Evolutionary conservation across 2,888 invertebrate species (phyloP).

Genomic region (Cancer borealis): DNA sequence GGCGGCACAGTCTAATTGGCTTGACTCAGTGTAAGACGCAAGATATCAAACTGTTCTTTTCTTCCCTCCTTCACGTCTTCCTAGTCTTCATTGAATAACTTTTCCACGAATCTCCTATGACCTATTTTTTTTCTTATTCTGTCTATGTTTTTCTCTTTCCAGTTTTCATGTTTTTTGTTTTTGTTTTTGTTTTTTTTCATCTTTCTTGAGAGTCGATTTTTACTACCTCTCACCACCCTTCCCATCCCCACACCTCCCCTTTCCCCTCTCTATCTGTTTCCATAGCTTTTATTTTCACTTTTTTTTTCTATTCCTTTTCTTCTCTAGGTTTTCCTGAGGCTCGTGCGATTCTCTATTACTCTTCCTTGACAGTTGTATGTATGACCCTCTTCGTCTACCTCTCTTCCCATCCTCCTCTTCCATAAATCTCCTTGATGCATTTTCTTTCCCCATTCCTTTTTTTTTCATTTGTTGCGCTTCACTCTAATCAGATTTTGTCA

Average conservation of each 20-base stretch:
- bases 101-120: not conserved
- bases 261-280: constrained; percentile 47
- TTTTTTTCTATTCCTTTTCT: not conserved
- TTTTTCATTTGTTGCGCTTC: not conserved
- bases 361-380: constrained; percentile 35
- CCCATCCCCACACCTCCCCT: not conserved
- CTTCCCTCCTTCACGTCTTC: not conserved
- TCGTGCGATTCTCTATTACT: constrained; percentile 15
- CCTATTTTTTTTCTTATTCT: not conserved
- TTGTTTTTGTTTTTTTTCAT: too few relatives aligned
- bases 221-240: not conserved
- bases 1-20: not conserved
- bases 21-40: not conserved
- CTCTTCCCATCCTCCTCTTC: constrained; percentile 34
- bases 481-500: constrained; percentile 24
- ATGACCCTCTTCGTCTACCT: constrained; percentile 44
- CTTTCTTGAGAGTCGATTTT: too few relatives aligned
- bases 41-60: not conserved
- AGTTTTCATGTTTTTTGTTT: not conserved
- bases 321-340: not conserved
- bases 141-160: not conserved
- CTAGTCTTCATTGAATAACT: not conserved
- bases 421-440: constrained; percentile 40
- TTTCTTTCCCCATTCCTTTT: not conserved
- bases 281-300: not conserved